These are phyloP conservation scores for Simalia tracyae DNA, from an alignment of 2,797 vertebrate genomes.

Conservation along the genomic window DNA sequence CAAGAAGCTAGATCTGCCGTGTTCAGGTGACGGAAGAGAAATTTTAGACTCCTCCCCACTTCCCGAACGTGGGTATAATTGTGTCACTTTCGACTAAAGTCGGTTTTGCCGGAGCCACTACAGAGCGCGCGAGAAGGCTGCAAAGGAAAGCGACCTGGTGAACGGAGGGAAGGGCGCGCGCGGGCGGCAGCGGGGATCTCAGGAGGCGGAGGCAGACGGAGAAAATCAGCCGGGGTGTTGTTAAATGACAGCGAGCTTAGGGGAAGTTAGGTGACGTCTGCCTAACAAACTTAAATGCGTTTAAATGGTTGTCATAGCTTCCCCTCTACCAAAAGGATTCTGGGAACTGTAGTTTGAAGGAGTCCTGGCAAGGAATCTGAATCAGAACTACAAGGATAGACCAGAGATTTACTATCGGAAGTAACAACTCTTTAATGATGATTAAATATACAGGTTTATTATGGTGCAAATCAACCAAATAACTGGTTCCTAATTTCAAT, in stretches of 20 bases:
- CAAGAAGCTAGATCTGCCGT: not conserved
- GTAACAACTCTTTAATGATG: not conserved
- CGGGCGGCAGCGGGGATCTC: not conserved
- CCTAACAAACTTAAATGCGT: not conserved
- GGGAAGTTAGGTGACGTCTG: not conserved
- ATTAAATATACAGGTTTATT: not conserved
- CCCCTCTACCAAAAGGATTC: not conserved
- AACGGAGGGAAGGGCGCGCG: not conserved
- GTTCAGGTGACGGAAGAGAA: not conserved
- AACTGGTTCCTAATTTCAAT: not conserved
- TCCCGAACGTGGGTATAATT: not conserved
- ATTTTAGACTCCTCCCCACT: not conserved
- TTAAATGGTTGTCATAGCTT: not conserved
- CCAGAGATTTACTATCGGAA: not conserved
- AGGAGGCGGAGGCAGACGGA: accelerated
- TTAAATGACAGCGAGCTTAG: not conserved
- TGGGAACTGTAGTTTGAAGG: constrained; percentile 12
- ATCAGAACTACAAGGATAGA: not conserved
- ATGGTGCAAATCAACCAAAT: not conserved
- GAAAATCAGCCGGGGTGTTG: not conserved
- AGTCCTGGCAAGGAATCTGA: not conserved
- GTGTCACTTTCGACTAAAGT: not conserved
- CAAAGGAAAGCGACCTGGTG: not conserved
- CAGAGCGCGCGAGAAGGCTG: not conserved
- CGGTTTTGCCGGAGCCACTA: not conserved